Evolutionary conservation across 2,797 vertebrate genomes (phyloP).

Genomic region (Lates japonicus): DNA sequence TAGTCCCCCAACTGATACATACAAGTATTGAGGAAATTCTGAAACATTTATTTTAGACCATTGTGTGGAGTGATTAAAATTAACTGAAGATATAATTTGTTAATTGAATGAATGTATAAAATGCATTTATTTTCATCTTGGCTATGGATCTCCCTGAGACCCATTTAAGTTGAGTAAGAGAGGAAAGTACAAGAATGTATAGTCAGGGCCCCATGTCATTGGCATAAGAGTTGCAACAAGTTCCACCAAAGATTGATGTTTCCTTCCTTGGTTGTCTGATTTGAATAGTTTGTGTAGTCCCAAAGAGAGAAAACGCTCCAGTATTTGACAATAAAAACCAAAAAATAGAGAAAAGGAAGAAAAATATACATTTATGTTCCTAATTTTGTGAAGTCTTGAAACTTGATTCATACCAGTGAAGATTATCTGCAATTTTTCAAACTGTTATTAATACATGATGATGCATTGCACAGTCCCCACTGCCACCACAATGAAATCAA

Average conservation of each 20-base stretch:
- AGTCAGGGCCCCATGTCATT: too few relatives aligned
- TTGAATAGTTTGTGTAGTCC: too few relatives aligned
- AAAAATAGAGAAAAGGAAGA: neutral
- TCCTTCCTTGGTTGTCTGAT: too few relatives aligned
- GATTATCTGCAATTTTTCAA: too few relatives aligned
- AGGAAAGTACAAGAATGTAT: too few relatives aligned
- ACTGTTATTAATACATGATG: neutral
- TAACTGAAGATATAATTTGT: neutral
- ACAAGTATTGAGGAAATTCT: neutral
- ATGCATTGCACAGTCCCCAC: neutral
- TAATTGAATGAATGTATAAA: neutral
- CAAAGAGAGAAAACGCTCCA: neutral
- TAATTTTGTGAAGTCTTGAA: neutral
- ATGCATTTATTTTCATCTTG: neutral
- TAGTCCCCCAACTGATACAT: neutral
- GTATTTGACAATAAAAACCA: neutral
- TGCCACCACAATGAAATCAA: neutral
- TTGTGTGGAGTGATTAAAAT: neutral
- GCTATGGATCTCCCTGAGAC: neutral
- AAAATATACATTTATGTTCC: neutral
- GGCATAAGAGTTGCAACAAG: too few relatives aligned
- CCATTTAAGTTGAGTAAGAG: neutral
- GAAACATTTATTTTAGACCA: neutral
- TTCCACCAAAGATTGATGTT: too few relatives aligned
- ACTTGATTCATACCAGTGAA: neutral